phyloP scores from a whole-genome alignment of 2,888 invertebrate genomes.

The Aleiodes leptofemur region DNA sequence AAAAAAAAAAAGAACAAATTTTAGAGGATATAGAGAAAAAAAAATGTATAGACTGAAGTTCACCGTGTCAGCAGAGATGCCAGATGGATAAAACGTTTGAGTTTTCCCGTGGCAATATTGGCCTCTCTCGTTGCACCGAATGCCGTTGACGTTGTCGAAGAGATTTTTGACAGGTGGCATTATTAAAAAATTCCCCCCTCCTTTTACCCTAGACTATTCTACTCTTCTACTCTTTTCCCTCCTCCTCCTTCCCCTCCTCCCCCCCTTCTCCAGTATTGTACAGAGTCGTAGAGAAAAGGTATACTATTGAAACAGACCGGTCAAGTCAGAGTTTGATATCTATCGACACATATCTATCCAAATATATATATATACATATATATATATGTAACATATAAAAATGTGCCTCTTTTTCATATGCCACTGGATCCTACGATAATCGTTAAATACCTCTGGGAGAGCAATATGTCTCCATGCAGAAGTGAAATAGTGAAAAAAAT shows the following conservation, averaged over 20 bases:
- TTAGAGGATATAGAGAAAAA: constrained; percentile 2
- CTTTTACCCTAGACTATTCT: constrained; percentile 13
- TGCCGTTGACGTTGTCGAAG: constrained; percentile 72
- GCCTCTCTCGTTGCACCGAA: constrained; percentile 67
- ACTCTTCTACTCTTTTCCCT: constrained; percentile 33
- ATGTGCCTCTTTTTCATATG: constrained; percentile 24
- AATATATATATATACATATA: constrained; percentile 16
- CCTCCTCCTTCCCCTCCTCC: no score
- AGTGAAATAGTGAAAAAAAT: constrained; percentile 9
- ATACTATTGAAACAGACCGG: constrained; percentile 31
- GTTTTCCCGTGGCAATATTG: constrained; percentile 66
- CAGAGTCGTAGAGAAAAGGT: not conserved
- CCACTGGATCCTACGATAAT: constrained; percentile 20
- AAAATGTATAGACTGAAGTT: constrained; percentile 59
- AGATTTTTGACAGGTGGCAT: constrained; percentile 70
- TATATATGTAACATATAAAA: constrained; percentile 30
- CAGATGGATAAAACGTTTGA: constrained; percentile 69
- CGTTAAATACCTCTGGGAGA: constrained; percentile 28
- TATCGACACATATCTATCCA: constrained; percentile 36
- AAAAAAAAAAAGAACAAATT: constrained; percentile 23
- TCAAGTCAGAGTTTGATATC: constrained; percentile 42
- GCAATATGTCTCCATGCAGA: constrained; percentile 17
- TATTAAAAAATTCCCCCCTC: constrained; percentile 65
- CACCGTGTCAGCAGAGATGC: constrained; percentile 70
- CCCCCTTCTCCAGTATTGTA: not conserved